A percentile compares a stretch with the other conserved stretches of the same genome.
Evolutionary conservation across 2,113 vertebrate genomes (phyloP).

Genomic region (Anarhynchus alexandrinus): DNA sequence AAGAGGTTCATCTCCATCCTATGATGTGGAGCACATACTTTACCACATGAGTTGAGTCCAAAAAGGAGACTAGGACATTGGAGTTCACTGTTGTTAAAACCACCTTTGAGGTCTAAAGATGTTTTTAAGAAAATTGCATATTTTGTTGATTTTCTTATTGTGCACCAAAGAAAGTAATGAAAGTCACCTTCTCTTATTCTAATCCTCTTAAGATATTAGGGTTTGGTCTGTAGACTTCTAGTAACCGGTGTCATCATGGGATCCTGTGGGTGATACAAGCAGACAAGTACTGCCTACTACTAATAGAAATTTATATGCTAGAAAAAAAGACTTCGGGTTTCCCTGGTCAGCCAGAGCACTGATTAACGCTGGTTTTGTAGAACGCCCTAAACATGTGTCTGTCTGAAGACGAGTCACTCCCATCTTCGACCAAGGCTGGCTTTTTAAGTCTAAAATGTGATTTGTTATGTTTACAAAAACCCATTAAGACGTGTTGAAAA

Average conservation of each 20-base stretch:
- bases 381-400: neutral
- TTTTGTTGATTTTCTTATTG: neutral
- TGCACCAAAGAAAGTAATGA: neutral
- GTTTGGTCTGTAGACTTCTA: neutral
- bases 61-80: neutral
- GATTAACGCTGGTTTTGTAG: neutral
- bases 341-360: neutral
- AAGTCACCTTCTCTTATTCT: neutral
- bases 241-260: neutral
- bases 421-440: neutral
- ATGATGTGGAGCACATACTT: neutral
- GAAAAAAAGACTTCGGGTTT: neutral
- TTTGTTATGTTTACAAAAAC: neutral
- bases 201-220: neutral
- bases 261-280: neutral
- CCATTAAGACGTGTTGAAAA: neutral
- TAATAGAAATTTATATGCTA: neutral
- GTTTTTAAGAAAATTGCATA: neutral
- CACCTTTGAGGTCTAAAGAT: neutral
- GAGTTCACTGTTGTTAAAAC: neutral
- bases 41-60: neutral
- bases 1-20: neutral
- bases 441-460: neutral
- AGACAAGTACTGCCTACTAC: neutral
- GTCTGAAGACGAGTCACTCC: neutral